phyloP scores from a whole-genome alignment of 2,797 vertebrate genomes.

The Hypotaenidia okinawae region DNA sequence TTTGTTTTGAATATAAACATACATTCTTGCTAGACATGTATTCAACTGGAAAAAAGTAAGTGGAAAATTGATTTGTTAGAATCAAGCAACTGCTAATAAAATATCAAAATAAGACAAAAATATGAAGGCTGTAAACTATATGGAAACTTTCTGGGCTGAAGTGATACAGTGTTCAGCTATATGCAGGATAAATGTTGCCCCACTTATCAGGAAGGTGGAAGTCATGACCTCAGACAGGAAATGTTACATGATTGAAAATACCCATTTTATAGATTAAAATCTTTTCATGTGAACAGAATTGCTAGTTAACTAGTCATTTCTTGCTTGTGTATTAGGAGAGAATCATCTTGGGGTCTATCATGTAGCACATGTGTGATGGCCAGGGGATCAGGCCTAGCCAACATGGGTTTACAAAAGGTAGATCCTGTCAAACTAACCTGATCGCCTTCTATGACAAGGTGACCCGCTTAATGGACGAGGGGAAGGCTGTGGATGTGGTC shows the following conservation, averaged over 20 bases:
- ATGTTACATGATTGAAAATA: background rate
- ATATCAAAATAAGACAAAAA: background rate
- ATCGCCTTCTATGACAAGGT: no score
- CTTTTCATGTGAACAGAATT: background rate
- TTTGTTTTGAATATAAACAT: background rate
- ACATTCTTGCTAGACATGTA: background rate
- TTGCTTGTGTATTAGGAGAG: background rate
- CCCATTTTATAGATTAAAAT: background rate
- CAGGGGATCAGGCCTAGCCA: no score
- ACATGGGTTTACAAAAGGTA: no score
- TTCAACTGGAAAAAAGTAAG: background rate
- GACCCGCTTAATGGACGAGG: no score
- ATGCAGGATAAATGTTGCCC: background rate
- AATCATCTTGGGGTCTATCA: no score
- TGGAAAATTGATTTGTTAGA: background rate
- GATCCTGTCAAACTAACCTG: no score
- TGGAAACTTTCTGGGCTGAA: background rate
- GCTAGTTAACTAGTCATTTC: background rate
- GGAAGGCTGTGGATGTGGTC: no score
- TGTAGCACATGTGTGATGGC: no score
- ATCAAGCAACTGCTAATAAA: background rate
- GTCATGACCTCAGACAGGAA: background rate
- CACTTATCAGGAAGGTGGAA: background rate
- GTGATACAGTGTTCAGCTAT: background rate
- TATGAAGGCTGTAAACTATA: background rate